Base-by-base conservation (phyloP, 2,797 vertebrate species). In the Neopelma chrysocephalum region DNA sequence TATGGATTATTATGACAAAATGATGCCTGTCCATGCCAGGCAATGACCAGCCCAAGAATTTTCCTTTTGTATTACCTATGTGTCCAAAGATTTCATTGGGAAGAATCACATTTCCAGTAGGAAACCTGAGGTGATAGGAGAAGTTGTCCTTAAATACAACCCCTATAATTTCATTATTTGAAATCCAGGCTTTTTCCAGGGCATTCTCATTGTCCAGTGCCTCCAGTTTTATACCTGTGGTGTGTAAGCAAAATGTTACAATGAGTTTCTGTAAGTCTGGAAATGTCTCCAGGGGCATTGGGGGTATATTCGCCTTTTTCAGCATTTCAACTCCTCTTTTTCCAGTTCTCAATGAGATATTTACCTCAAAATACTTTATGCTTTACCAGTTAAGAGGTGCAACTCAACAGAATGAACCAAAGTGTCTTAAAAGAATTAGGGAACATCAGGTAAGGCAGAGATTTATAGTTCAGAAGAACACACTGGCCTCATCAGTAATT, bases 121-220 rank as follows among this genome's bases (percentile, higher is more conserved):
- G 25, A 93, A 97, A 97, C 71, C 96, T 91, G 85, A 97, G 96
- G 38, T 36, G 80, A 61, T 97, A 97, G 71, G 94, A 90, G 78
- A 95, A 79, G 58, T 89, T 92, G 62, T 89, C 76, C 57, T 96
- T 92, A 88, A 97, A 97, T 4, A 97, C 76, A 80, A 97, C 94
- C 31, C 97, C 96, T 77, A 96, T 56, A 1, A 12, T 56, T 16
- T 57, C 45, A 0, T 8, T 0, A 2, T 95, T 4, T 1, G 13
- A 43, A 45, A 56, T 31, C 92, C 78, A 82, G 42, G 90, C 85
- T 69, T 88, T 21, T 40, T 96, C 87, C 80, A 97, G 68, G 34
- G 78, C 81, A 20, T 19, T 93, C 82, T 97, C 97, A 6, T 62
- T 57, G 15, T 82, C 60, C 78, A 95, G 0, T 10, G 57, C 77